phyloP scores from a whole-genome alignment of 2,888 invertebrate genomes.

The Eristalis tenax region DNA sequence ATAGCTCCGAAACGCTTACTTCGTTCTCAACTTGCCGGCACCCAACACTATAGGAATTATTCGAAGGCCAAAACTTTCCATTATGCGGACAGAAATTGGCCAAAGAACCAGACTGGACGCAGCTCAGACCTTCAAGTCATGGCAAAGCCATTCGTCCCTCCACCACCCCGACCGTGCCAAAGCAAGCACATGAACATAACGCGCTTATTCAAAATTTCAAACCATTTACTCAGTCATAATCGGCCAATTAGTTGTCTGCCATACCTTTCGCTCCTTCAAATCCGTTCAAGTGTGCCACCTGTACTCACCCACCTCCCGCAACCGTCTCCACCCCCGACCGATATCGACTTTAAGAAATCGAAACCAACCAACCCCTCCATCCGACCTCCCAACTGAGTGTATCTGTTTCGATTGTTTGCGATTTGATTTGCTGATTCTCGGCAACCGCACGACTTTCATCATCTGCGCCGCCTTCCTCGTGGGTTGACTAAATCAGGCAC shows the following conservation, averaged over 20 bases:
- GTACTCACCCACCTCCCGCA: neutral
- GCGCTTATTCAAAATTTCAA: too few species aligned
- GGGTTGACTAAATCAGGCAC: conserved; percentile 5
- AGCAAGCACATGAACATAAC: too few species aligned
- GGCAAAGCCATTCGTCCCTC: too few species aligned
- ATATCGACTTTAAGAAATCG: neutral
- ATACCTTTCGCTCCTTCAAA: neutral
- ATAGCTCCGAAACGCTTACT: too few species aligned
- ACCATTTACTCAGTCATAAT: neutral
- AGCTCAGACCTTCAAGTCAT: too few species aligned
- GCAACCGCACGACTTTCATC: neutral
- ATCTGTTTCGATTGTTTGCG: conserved; percentile 15
- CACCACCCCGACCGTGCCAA: too few species aligned
- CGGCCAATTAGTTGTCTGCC: neutral
- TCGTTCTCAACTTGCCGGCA: too few species aligned
- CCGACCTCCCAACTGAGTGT: neutral
- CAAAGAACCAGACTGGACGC: too few species aligned
- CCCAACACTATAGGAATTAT: too few species aligned
- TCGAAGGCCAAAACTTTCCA: too few species aligned
- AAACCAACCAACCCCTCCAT: neutral
- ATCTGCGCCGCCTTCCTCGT: neutral
- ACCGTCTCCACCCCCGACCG: neutral
- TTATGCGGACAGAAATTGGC: too few species aligned
- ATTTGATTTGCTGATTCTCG: conserved; percentile 3
- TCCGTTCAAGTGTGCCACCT: neutral